phyloP scores from a whole-genome alignment of 1,140 invertebrate species.

The Pseudomyrmex flavicornis region DNA sequence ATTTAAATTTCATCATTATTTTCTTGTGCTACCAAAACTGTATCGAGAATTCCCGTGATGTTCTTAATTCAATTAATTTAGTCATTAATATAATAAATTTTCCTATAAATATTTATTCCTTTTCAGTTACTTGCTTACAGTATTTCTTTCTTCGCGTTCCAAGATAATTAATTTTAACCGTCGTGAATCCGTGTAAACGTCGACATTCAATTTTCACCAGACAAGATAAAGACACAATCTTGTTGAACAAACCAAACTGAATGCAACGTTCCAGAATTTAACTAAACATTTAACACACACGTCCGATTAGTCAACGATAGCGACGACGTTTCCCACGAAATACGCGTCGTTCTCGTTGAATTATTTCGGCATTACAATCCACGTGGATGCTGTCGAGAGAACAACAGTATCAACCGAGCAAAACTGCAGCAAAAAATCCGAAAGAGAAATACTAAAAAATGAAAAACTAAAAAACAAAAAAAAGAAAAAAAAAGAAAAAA shows the following conservation, averaged over 20 bases:
- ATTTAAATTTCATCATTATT: conserved; percentile 1
- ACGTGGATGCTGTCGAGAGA: conserved; percentile 33
- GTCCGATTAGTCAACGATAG: not conserved
- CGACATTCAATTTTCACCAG: not conserved
- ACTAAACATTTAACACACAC: not conserved
- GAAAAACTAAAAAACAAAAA: conserved; percentile 48
- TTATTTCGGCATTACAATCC: conserved; percentile 38
- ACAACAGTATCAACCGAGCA: conserved; percentile 49
- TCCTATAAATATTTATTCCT: not conserved
- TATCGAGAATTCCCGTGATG: not conserved
- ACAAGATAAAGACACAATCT: not conserved
- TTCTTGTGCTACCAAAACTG: conserved; percentile 44
- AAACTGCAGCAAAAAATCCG: conserved; percentile 50
- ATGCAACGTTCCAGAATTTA: not conserved
- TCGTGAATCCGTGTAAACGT: not conserved
- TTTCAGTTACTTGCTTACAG: not conserved
- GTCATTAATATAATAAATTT: not conserved
- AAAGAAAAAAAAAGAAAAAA: conserved; percentile 38
- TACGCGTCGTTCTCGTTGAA: not conserved
- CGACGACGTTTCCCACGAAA: not conserved
- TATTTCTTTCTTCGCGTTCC: not conserved
- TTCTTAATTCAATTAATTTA: conserved; percentile 21
- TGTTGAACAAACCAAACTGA: not conserved
- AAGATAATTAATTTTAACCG: conserved; percentile 2
- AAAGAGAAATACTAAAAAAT: not conserved